These are phyloP conservation scores for Acanthococcus lagerstroemiae DNA, from an alignment of 2,888 invertebrate genomes.

Conservation along the genomic window DNA sequence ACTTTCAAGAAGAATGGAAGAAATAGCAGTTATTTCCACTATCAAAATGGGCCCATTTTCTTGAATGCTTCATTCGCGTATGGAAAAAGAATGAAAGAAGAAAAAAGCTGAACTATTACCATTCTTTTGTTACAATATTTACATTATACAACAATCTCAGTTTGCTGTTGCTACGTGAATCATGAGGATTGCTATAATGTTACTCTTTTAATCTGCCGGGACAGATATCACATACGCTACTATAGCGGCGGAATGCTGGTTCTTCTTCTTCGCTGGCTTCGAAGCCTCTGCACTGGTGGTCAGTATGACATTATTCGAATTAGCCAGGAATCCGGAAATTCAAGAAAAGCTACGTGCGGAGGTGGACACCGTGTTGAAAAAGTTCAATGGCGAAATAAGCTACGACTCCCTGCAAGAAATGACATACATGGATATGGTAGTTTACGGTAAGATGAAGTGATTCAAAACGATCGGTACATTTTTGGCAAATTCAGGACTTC, in stretches of 20 bases:
- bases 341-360: constrained; percentile 46
- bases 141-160: not conserved
- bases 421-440: constrained; percentile 41
- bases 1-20: no score
- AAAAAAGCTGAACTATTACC: no score
- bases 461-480: no score
- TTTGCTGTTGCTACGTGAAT: not conserved
- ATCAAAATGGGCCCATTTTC: no score
- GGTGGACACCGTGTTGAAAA: constrained; percentile 42
- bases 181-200: not conserved
- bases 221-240: constrained; percentile 19
- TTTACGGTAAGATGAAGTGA: constrained; percentile 35
- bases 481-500: no score
- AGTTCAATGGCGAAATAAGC: constrained; percentile 40
- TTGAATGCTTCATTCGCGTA: no score
- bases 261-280: constrained; percentile 52
- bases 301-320: constrained; percentile 47
- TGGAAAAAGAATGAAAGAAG: no score
- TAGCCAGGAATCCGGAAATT: constrained; percentile 46
- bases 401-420: constrained; percentile 40
- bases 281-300: constrained; percentile 53
- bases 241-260: constrained; percentile 32
- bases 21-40: no score
- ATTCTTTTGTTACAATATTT: no score
- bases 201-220: not conserved